Evolutionary conservation across 2,113 vertebrate species (phyloP), one percentile per base, ranked within the genome.

Genomic region (Tapirus terrestris): DNA sequence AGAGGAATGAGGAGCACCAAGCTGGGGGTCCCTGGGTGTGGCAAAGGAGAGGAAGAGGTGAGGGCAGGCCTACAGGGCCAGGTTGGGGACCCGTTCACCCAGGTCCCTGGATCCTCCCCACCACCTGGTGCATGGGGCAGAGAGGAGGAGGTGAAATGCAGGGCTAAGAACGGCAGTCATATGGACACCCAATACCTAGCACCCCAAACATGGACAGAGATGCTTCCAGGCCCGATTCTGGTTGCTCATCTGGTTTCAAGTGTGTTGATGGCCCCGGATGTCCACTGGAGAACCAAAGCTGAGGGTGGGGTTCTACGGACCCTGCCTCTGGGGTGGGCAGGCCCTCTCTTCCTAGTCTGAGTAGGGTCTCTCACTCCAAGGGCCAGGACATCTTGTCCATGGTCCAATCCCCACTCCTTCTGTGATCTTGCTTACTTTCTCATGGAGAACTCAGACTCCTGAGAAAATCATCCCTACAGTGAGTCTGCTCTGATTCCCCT

Each of bases 1-100:
- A 7, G 12, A 79, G 36, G 31, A n/a, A 51, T 56, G 76, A 81
- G 72, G 33, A 97, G 88, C 82, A 97, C 97, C 93, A 90, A 80
- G 65, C 95, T 70, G 51, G 60, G 94, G 53, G 79, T 27, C 53
- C 93, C 76, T 90, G 90, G 53, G 36, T 11, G 8, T 45, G 65
- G 80, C 7, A 1, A 67, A 89, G 80, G 79, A 73, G 76, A 33
- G 61, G 89, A 43, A 39, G 31, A 3, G 21, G 43, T 23, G 73
- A 29, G 33, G 73, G 67, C 11, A 31, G 72, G 36, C 36, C 84
- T 23, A 0, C 6, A 14, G 31, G 51, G 65, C 23, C 45, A 53
- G 77, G 53, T 65, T 87, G 53, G 84, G 36, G 27, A 45, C 3
- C 29, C 3, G 43, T 76, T 96, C 31, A 18, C 33, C 36, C 18